Evolutionary conservation across 2,113 vertebrate genomes (phyloP).

Genomic region (Dunckerocampus dactyliophorus): DNA sequence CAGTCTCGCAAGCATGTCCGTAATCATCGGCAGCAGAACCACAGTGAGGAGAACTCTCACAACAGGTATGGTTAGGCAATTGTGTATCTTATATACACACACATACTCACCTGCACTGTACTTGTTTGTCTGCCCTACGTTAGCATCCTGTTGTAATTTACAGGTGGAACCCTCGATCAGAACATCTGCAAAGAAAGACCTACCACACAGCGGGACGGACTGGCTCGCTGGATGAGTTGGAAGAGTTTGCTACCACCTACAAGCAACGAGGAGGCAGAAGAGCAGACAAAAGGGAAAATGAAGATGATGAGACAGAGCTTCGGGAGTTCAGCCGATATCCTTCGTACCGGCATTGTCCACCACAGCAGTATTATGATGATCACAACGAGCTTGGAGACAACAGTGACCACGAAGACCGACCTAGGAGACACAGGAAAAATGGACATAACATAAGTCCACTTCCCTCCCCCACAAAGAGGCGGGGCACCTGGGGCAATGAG

Average conservation of each 20-base stretch:
- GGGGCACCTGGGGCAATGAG: conserved; percentile 74
- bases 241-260: conserved; percentile 84
- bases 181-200: conserved; percentile 87
- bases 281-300: conserved; percentile 51
- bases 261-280: conserved; percentile 69
- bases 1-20: conserved; percentile 64
- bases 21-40: conserved; percentile 53
- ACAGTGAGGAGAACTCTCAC: conserved; percentile 45
- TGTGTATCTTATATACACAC: neutral
- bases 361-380: conserved; percentile 51
- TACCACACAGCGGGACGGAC: conserved; percentile 79
- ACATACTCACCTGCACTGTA: neutral
- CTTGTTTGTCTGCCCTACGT: too few species aligned
- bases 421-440: conserved; percentile 70
- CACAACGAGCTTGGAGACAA: conserved; percentile 71
- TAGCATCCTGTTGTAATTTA: too few species aligned
- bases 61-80: conserved; percentile 43
- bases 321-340: conserved; percentile 63
- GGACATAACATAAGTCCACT: conserved; percentile 74
- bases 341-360: conserved; percentile 45
- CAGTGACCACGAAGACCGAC: conserved; percentile 60
- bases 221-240: conserved; percentile 89
- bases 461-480: conserved; percentile 74
- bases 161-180: conserved; percentile 34
- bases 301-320: conserved; percentile 60